Base-by-base conservation (phyloP, 2,888 invertebrate genomes). In the Uloborus plumipes region DNA sequence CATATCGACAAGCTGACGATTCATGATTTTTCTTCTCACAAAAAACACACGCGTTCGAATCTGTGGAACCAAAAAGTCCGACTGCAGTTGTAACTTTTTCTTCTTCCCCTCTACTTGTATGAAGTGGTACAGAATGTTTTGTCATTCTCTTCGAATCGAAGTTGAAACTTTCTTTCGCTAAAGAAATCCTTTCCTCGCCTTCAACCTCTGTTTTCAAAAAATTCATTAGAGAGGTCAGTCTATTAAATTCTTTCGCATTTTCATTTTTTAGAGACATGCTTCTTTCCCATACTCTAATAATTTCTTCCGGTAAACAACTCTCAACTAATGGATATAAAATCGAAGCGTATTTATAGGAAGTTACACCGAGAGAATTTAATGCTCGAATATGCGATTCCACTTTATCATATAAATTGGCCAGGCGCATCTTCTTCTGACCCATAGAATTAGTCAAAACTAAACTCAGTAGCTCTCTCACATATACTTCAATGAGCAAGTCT, bases 401-500 rank as follows among this genome's bases (percentile, higher is more conserved):
- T 26, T 26, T 26, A 26, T 26, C 26, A 26, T 26, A 26, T 26
- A 26, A 26, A 2, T 55, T 31, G 18, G 39, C 49, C 6, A 16
- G 55, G 20, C 4, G 16, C 55, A 16, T 55, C 7, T 31, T 11
- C 31, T 39, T 26, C 15, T 55, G n/a, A 26, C 20, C 49, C 53
- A 20, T 26, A 6, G 16, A n/a, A 58, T 55, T 39, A 0, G 16
- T 69, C 13, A 69, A 9, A 14, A 88, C 86, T 49, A 88, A 51
- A 62, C 86, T 86, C 49, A 88, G 69, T 15, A 88, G 65, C 71
- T 88, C 87, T 26, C 87, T 73, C 7, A 86, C 85, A 66, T 87
- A 86, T 66, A 85, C 85, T 73, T 87, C 86, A 16, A 87, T 83
- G 18, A 87, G 70, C 14, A 87, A 51, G 18, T 87, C 86, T 1